Evolutionary conservation across 2,797 vertebrate genomes (phyloP), one percentile per base, ranked within the genome.

Genomic region (Rhinogobio ventralis): DNA sequence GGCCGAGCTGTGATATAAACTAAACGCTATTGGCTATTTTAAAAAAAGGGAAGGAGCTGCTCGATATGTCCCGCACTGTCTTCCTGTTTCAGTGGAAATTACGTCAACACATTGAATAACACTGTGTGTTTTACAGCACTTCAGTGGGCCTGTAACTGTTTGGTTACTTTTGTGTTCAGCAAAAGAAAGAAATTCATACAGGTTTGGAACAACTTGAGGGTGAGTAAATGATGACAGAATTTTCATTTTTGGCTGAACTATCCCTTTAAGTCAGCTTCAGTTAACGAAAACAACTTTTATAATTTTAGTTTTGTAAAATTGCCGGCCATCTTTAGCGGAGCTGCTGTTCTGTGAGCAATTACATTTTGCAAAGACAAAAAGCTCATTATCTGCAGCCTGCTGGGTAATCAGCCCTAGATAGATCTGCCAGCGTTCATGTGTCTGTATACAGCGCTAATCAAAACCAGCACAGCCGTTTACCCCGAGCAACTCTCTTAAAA

Each of bases 381-480:
- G 74, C 85, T 86, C 78, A 92, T 90, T 78, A 90, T 91, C 88
- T 86, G 60, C 83, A 67, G 57, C 82, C 69, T 75, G 84, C 83
- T 89, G 86, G 55, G 76, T 92, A 94, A 94, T 91, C 79, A 92
- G 87, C 62, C 89, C 86, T 89, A 92, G 91, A 84, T 84, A 87
- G 46, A 82, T 93, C 90, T 92, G 90, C 89, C 90, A 91, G 69
- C 25, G 87, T 82, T 86, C 88, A 88, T 86, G 88, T 86, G 85
- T 82, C 77, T 84, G 88, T 90, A 93, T 87, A 83, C n/a, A 1
- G 80, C 7, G 81, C 66, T 95, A 95, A 95, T 95, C 89, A 94
- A 87, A 92, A 95, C 90, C 94, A 94, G 93, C 28, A 71, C 89
- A 82, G 90, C 87, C 77, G 90, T 86, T 88, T 81, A 90, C 90